A percentile compares a stretch with the other conserved stretches of the same genome.
phyloP scores from a whole-genome alignment of 2,888 invertebrate species.

The Campaea margaritaria region DNA sequence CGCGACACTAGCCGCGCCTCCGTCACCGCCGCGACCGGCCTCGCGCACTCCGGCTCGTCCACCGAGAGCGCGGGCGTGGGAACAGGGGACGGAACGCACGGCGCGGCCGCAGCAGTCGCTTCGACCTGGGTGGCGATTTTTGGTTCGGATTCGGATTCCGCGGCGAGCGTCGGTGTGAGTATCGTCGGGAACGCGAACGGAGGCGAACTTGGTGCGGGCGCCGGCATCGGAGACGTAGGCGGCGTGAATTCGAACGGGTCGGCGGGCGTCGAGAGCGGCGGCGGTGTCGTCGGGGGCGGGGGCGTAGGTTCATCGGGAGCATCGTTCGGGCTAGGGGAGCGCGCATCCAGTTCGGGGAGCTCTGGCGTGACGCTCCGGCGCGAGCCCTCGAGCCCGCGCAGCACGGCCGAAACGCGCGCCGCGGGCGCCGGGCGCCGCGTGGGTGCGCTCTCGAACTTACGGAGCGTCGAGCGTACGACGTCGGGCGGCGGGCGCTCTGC shows the following conservation, averaged over 20 bases:
- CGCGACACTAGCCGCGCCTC: conserved; percentile 72
- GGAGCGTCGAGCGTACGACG: conserved; percentile 93
- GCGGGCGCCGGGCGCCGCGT: conserved; percentile 82
- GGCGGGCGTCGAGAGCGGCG: conserved; percentile 40
- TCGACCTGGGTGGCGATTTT: conserved; percentile 71
- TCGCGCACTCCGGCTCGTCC: conserved; percentile 57
- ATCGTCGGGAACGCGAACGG: conserved; percentile 38
- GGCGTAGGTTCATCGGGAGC: conserved; percentile 83
- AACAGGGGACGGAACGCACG: conserved; percentile 47
- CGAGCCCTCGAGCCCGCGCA: conserved; percentile 65
- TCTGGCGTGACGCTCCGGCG: conserved; percentile 70
- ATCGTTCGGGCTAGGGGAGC: conserved; percentile 51
- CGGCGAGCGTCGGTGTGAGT: conserved; percentile 79
- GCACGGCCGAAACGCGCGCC: conserved; percentile 76
- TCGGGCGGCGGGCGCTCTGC: conserved; percentile 92
- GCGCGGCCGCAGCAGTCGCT: conserved; percentile 77
- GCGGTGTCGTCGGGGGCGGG: conserved; percentile 72
- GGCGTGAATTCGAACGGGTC: conserved; percentile 45
- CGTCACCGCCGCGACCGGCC: conserved; percentile 9
- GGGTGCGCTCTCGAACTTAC: conserved; percentile 91
- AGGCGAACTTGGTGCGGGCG: conserved; percentile 66
- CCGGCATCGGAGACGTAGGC: conserved; percentile 51
- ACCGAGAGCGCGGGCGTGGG: conserved; percentile 69
- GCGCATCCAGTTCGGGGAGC: conserved; percentile 38
- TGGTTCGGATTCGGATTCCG: conserved; percentile 75